Conservation (phyloP, 1,140 invertebrate species). For the Lamellibrachia luymesi region DNA sequence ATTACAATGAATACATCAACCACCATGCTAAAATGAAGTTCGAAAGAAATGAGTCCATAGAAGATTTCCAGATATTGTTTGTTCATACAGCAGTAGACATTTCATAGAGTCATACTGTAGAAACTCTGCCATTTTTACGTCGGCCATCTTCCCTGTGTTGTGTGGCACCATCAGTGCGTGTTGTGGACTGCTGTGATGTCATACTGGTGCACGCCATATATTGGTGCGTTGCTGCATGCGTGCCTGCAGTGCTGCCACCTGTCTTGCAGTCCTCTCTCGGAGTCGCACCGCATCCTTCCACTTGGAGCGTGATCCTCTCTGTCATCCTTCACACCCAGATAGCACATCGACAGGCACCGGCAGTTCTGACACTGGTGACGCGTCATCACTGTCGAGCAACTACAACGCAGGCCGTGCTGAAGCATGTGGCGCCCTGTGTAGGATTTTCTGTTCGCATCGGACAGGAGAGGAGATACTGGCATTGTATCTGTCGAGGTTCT, state of each 20-base stretch:
- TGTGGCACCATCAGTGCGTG: not conserved
- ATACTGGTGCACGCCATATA: not conserved
- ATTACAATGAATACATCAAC: no score
- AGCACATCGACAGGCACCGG: not conserved
- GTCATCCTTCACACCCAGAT: not conserved
- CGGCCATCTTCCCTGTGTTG: not conserved
- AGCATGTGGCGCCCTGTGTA: slow-evolving; percentile 89
- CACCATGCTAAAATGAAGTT: no score
- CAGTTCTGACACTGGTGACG: not conserved
- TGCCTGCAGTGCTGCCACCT: slow-evolving; percentile 4
- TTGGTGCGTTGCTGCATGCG: not conserved
- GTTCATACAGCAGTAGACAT: not conserved
- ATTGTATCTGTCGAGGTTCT: slow-evolving; percentile 92
- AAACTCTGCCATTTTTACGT: not conserved
- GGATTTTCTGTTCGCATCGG: slow-evolving; percentile 95
- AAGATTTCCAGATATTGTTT: not conserved
- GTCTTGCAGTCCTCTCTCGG: slow-evolving; percentile 7
- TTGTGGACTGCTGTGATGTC: not conserved
- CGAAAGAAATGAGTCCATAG: no score
- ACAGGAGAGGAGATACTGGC: slow-evolving; percentile 92
- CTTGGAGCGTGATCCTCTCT: slow-evolving; percentile 10
- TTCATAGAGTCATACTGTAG: not conserved
- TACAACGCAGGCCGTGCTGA: slow-evolving; percentile 76
- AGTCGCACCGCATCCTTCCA: slow-evolving; percentile 23
- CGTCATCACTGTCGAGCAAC: not conserved